These are phyloP conservation scores for Eupeodes latifasciatus DNA, from an alignment of 2,888 invertebrate species.

Conservation along the genomic window DNA sequence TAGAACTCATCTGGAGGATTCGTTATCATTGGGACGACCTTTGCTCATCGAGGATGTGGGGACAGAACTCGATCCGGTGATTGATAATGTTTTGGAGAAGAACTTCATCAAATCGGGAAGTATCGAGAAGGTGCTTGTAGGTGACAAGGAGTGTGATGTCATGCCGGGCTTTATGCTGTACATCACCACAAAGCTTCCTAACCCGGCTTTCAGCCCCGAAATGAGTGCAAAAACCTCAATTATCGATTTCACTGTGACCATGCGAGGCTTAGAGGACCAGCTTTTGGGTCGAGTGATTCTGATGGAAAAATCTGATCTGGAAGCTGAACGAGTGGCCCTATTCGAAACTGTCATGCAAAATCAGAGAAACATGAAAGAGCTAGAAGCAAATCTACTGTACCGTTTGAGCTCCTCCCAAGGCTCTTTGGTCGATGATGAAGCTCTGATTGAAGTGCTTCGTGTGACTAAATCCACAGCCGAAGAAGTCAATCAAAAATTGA, in stretches of 20 bases:
- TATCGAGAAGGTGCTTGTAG: conserved; percentile 96
- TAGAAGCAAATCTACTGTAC: conserved; percentile 95
- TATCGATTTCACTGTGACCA: conserved; percentile 98
- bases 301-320: conserved; percentile 98
- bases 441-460: conserved; percentile 94
- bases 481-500: conserved; percentile 96
- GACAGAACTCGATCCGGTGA: conserved; percentile 96
- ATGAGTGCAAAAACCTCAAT: conserved; percentile 98
- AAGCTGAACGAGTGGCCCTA: conserved; percentile 95
- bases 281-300: conserved; percentile 95
- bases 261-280: conserved; percentile 98
- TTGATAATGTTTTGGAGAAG: conserved; percentile 98
- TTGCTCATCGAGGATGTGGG: conserved; percentile 97
- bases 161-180: conserved; percentile 98
- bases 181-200: conserved; percentile 97
- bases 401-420: conserved; percentile 97
- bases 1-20: conserved; percentile 94
- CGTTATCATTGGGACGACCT: conserved; percentile 93
- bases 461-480: conserved; percentile 95
- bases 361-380: conserved; percentile 97
- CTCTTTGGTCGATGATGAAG: conserved; percentile 97
- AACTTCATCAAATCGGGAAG: conserved; percentile 99
- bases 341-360: conserved; percentile 98
- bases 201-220: conserved; percentile 98
- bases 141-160: conserved; percentile 98